Conservation (phyloP, 2,888 invertebrate species). For the Philaethria dido region DNA sequence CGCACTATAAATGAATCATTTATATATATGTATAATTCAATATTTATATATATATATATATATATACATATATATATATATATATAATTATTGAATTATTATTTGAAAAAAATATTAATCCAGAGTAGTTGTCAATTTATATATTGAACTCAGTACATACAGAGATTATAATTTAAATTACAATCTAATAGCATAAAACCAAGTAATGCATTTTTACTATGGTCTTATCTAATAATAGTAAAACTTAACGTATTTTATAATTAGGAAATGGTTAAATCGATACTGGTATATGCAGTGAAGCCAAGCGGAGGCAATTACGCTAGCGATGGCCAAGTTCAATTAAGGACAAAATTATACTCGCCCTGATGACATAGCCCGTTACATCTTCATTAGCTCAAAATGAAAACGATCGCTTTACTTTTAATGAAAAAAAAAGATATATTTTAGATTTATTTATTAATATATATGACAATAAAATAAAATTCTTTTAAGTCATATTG, state of each 20-base stretch:
- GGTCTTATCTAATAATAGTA: neutral
- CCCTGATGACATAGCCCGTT: constrained; percentile 29
- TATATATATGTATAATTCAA: too few relatives aligned
- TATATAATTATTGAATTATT: too few relatives aligned
- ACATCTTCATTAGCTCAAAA: constrained; percentile 28
- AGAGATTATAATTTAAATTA: too few relatives aligned
- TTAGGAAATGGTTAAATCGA: constrained; percentile 22
- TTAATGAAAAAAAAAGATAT: constrained; percentile 3
- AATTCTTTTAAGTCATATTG: too few relatives aligned
- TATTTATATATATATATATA: too few relatives aligned
- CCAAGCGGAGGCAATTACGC: constrained; percentile 20
- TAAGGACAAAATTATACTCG: constrained; percentile 27
- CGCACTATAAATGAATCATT: neutral
- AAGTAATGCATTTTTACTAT: neutral
- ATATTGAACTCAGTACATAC: too few relatives aligned
- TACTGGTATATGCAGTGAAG: constrained; percentile 1
- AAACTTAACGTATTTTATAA: neutral
- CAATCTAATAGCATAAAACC: neutral
- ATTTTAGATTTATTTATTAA: neutral
- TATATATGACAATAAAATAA: neutral
- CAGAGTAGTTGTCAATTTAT: too few relatives aligned
- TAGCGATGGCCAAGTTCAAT: constrained; percentile 22
- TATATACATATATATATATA: too few relatives aligned
- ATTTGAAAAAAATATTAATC: too few relatives aligned
- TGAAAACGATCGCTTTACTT: constrained; percentile 8